Conservation (phyloP, 2,113 vertebrate species). For the Onychostoma macrolepis region DNA sequence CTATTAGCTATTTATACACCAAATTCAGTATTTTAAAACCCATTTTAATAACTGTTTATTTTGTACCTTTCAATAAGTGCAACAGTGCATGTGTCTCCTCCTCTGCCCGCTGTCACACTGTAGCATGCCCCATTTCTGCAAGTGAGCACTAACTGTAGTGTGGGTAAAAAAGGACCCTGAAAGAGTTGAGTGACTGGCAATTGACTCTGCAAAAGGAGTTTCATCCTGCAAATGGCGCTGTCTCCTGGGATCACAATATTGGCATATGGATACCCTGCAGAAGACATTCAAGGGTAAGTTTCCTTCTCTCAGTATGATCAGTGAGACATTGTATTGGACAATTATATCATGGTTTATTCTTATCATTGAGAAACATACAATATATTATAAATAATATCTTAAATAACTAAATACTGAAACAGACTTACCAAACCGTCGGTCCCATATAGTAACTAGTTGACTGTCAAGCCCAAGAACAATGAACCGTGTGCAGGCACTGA, state of each 20-base stretch:
- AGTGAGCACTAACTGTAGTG: background rate
- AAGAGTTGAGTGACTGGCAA: background rate
- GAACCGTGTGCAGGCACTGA: constrained; percentile 27
- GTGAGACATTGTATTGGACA: background rate
- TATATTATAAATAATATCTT: background rate
- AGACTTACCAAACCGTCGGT: constrained; percentile 19
- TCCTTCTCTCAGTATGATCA: background rate
- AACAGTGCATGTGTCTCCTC: background rate
- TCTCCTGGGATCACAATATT: constrained; percentile 34
- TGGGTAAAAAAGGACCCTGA: constrained; percentile 4
- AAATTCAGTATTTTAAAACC: background rate
- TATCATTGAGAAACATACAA: background rate
- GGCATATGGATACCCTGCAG: constrained; percentile 18
- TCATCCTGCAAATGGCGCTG: constrained; percentile 9
- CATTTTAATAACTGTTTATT: background rate
- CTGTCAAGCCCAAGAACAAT: constrained; percentile 1
- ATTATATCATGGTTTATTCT: background rate
- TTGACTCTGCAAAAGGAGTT: constrained; percentile 2
- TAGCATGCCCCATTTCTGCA: constrained; percentile 28
- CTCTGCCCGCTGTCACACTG: background rate
- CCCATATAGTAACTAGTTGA: constrained; percentile 35
- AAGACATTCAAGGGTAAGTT: background rate
- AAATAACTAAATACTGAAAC: background rate
- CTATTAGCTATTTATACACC: background rate
- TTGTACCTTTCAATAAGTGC: constrained; percentile 10